Evolutionary conservation across 1,140 invertebrate genomes (phyloP), one percentile per base, ranked within the genome.

Genomic region (Drosophila virilis): DNA sequence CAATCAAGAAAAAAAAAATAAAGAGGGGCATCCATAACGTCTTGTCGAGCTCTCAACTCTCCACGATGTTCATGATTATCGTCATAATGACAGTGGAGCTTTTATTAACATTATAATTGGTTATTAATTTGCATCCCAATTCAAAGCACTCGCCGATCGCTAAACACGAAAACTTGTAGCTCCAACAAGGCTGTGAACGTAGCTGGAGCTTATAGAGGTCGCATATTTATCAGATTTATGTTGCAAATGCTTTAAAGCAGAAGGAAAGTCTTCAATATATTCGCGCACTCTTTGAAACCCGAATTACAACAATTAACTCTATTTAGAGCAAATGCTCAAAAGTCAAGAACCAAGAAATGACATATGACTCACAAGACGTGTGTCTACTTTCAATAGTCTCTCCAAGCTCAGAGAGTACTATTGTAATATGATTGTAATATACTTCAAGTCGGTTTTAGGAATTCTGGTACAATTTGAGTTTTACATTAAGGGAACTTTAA

Each of bases 81-180:
- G 42, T 32, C 59, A 54, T 67, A 57, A 66, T 66, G 33, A 45
- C 28, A 35, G 28, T 46, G 28, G 37, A 59, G 65, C 28, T 81
- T 74, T 80, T 67, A 80, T 84, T 78, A 74, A 77, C 78, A 85
- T 72, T 76, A 82, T 74, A 85, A 88, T 85, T 78, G 78, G 60
- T 67, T 88, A 85, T 85, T 85, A 88, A 85, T 85, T 85, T 88
- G 83, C 82, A 85, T 85, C 67, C 45, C 55, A 70, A 85, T 81
- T 78, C 78, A 84, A 78, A 81, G 61, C 70, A 48, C 48, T 40
- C 54, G 66, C 74, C 69, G 66, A 74, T 45, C 57, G 50, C 51
- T 54, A 42, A 79, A 48, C 48, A 46, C 57, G 35, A 60, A 73
- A 64, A 64, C 55, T 45, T 58, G 13, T 32, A 48, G n/a, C 9